Percentiles rank a stretch among this genome's conserved stretches.
Conservation (phyloP, 2,888 invertebrate species). For the Bombyx huttoni region DNA sequence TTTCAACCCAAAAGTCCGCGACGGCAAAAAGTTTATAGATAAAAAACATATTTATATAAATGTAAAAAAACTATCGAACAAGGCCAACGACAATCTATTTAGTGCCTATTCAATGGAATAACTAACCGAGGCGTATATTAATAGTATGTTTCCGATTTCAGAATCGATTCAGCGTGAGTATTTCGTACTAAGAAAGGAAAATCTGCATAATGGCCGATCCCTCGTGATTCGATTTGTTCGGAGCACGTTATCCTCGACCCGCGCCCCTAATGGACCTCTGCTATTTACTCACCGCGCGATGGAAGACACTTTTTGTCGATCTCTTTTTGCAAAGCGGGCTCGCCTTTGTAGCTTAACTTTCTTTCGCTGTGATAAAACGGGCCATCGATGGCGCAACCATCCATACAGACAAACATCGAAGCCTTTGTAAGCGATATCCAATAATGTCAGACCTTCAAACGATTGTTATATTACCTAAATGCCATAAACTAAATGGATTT, state of each 20-base stretch:
- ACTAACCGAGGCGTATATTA: neutral
- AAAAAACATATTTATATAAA: too few relatives aligned
- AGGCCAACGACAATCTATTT: too few relatives aligned
- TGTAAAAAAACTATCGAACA: too few relatives aligned
- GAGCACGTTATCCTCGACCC: conserved; percentile 35
- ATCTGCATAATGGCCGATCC: conserved; percentile 60
- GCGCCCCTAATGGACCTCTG: conserved; percentile 42
- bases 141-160: neutral
- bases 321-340: conserved; percentile 34
- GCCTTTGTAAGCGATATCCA: conserved; percentile 50
- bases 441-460: conserved; percentile 36
- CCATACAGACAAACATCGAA: conserved; percentile 30
- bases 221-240: conserved; percentile 56
- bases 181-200: conserved; percentile 52
- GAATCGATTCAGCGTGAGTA: conserved; percentile 19
- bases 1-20: too few relatives aligned
- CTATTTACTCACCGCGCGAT: conserved; percentile 34
- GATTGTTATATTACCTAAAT: conserved; percentile 29
- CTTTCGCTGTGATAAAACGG: conserved; percentile 33
- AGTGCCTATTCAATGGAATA: neutral
- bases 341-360: conserved; percentile 37
- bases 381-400: conserved; percentile 23
- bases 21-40: too few relatives aligned
- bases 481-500: conserved; percentile 21
- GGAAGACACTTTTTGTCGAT: conserved; percentile 40